A percentile compares a stretch with the other conserved stretches of the same genome.
Conservation (phyloP, 2,888 invertebrate genomes). For the Ichneumoninae sp. region DNA sequence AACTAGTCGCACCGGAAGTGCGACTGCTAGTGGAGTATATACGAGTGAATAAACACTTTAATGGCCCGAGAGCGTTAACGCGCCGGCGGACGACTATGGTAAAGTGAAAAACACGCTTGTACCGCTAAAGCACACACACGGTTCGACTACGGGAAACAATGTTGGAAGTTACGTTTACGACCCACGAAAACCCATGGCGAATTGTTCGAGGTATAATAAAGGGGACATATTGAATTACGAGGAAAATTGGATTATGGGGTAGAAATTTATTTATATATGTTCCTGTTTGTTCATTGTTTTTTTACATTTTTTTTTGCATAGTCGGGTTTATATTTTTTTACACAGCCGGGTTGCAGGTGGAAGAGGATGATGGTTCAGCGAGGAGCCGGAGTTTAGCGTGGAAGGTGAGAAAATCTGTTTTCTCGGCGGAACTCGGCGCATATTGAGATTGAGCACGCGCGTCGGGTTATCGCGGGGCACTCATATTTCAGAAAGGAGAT, state of each 20-base stretch:
- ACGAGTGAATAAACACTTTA: constrained; percentile 63
- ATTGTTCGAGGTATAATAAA: constrained; percentile 33
- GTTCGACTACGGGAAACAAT: constrained; percentile 1
- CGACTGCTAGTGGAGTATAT: constrained; percentile 48
- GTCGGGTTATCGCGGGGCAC: constrained; percentile 2
- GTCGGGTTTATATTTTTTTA: neutral
- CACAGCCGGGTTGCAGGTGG: neutral
- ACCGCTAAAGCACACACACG: neutral
- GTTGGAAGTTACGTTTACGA: constrained; percentile 39
- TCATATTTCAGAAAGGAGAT: constrained; percentile 3
- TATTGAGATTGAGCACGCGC: constrained; percentile 58
- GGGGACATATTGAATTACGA: constrained; percentile 46
- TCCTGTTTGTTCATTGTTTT: neutral
- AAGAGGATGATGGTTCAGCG: neutral
- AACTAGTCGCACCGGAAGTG: constrained; percentile 50
- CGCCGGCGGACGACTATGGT: constrained; percentile 4
- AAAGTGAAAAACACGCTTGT: constrained; percentile 60
- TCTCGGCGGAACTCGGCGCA: neutral
- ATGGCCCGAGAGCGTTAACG: constrained; percentile 59
- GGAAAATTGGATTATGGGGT: constrained; percentile 29
- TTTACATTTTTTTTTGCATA: neutral
- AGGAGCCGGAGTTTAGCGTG: neutral
- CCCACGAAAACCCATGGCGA: constrained; percentile 40
- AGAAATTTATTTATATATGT: neutral
- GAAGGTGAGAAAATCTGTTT: constrained; percentile 39